Evolutionary conservation across 2,888 invertebrate genomes (phyloP), one percentile per base, ranked within the genome.

Genomic region (Chymomyza procnemis): DNA sequence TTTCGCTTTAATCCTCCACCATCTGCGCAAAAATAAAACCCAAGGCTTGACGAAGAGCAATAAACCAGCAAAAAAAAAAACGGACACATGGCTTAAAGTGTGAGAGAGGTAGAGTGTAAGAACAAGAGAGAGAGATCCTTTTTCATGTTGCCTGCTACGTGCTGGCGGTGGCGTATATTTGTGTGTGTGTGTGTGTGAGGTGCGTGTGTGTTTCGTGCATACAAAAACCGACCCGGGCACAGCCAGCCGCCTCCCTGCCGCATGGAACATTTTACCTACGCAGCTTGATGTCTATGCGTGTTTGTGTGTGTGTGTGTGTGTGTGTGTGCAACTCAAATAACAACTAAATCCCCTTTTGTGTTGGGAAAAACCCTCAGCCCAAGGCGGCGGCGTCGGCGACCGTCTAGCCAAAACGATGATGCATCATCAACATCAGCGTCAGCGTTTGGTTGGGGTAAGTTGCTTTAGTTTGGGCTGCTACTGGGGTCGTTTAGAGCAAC

Each of bases 1-100:
- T 78, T 80, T 80, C 72, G 73, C 73, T 74, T 75, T 84, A 82
- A 82, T 84, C 81, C 81, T 82, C 81, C 81, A 82, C 81, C 81
- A 82, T 82, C 79, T 82, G 87, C 85, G 87, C 87, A 82, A 86
- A 86, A 81, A 81, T 75, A 77, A 73, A 79, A 86, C 82, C 72
- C 81, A 86, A 69, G 80, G 86, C 86, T 85, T 81, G 85, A 85
- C 85, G 83, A 80, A 48, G 19, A 54, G 34, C 50, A 34, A 9
- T 16, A n/a, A 50, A 8, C 2, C 26, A 54, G 34, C 50, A 34
- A 9, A 50, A n/a, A 50, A 8, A 18, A 14, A 54, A 2, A 34
- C 16, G 22, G 5, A 48, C 60, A 48, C 22, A 60, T 19, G 21
- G 50, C n/a, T n/a, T n/a, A 18, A 26, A n/a, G 3, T 16, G 59